phyloP scores from a whole-genome alignment of 2,113 vertebrate genomes.

The Lasiurus borealis region DNA sequence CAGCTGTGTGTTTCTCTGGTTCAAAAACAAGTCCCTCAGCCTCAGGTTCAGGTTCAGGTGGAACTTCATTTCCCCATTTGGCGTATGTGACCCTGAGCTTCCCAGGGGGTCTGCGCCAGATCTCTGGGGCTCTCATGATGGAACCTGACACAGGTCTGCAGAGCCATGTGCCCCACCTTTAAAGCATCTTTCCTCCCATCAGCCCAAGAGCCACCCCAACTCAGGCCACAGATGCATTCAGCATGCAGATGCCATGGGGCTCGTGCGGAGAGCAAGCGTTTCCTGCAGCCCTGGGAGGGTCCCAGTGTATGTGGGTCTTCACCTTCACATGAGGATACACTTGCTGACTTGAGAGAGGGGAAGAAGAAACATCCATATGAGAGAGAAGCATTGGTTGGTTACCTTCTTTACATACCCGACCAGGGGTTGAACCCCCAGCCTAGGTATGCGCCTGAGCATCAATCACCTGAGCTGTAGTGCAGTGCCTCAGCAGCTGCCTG shows the following conservation, averaged over 20 bases:
- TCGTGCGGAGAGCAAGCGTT: neutral
- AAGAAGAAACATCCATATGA: no score
- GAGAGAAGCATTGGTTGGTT: no score
- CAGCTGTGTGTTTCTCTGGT: neutral
- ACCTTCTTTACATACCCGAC: no score
- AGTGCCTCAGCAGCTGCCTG: neutral
- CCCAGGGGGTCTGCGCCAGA: neutral
- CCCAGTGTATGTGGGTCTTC: no score
- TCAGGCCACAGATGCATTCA: neutral
- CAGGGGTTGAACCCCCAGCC: no score
- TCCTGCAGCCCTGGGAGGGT: neutral
- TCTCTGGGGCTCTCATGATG: neutral
- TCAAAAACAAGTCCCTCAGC: neutral
- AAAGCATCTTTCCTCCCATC: neutral
- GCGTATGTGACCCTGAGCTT: neutral
- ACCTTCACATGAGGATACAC: no score
- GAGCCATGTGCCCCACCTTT: neutral
- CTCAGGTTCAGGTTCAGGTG: neutral
- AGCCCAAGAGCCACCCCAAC: no score
- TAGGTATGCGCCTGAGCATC: no score
- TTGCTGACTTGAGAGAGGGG: no score
- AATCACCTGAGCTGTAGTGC: no score
- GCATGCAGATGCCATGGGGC: no score
- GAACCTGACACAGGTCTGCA: neutral
- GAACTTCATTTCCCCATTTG: neutral